phyloP scores from a whole-genome alignment of 1,140 invertebrate species.

The Trichonephila inaurata region DNA sequence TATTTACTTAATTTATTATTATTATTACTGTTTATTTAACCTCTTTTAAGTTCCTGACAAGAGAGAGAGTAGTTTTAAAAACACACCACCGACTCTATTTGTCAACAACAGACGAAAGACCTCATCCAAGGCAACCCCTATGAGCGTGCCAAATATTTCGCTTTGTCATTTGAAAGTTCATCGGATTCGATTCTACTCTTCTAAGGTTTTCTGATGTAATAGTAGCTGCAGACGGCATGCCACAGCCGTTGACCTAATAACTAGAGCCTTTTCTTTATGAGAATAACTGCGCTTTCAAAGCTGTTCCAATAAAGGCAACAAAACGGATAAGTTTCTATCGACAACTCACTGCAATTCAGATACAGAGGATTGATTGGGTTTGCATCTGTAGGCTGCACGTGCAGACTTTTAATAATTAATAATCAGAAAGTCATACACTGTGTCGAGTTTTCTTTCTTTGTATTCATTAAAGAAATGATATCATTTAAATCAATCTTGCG shows the following conservation, averaged over 20 bases:
- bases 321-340: neutral
- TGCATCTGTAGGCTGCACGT: neutral
- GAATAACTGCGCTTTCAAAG: neutral
- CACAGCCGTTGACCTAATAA: slow-evolving; percentile 57
- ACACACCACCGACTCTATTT: neutral
- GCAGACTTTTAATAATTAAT: neutral
- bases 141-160: neutral
- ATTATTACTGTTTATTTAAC: too few relatives aligned
- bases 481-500: neutral
- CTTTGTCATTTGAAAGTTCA: neutral
- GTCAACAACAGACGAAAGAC: slow-evolving; percentile 10
- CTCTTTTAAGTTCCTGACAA: too few relatives aligned
- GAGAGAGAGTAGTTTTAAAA: too few relatives aligned
- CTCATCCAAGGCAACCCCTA: slow-evolving; percentile 1
- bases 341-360: neutral
- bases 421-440: neutral
- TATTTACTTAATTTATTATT: too few relatives aligned
- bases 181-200: neutral
- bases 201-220: neutral
- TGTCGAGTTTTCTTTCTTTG: neutral
- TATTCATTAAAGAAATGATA: neutral
- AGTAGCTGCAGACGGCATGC: neutral
- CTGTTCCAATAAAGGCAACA: slow-evolving; percentile 29
- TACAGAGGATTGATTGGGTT: neutral
- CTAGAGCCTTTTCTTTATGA: neutral